Conservation (phyloP, 2,888 invertebrate genomes). For the Agrotis puta region DNA sequence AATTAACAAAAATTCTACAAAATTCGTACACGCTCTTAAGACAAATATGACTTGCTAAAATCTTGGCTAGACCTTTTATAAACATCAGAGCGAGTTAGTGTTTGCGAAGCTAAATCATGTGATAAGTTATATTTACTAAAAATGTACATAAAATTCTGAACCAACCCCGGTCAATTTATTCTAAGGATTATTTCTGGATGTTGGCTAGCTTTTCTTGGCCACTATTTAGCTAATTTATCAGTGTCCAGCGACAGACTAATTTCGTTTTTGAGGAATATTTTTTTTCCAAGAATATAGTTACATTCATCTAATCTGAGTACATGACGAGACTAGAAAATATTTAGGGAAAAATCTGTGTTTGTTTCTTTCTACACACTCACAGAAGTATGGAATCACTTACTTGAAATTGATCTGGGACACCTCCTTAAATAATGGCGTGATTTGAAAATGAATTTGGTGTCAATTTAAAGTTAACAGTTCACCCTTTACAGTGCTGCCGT, state of each 20-base stretch:
- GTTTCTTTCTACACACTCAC: no score
- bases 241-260: conserved; percentile 36
- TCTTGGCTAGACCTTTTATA: not conserved
- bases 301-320: conserved; percentile 23
- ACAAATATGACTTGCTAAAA: not conserved
- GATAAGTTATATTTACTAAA: conserved; percentile 11
- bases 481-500: no score
- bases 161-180: conserved; percentile 44
- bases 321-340: not conserved
- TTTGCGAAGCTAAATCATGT: not conserved
- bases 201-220: conserved; percentile 19
- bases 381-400: no score
- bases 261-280: conserved; percentile 37
- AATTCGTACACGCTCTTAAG: no score
- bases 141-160: conserved; percentile 27
- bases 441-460: no score
- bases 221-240: conserved; percentile 50
- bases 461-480: no score
- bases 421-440: no score
- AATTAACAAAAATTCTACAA: no score
- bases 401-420: no score
- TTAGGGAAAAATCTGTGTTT: not conserved
- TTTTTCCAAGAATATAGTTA: conserved; percentile 24
- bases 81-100: not conserved
- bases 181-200: conserved; percentile 25